phyloP scores from a whole-genome alignment of 2,113 vertebrate species.

The Strix aluco region DNA sequence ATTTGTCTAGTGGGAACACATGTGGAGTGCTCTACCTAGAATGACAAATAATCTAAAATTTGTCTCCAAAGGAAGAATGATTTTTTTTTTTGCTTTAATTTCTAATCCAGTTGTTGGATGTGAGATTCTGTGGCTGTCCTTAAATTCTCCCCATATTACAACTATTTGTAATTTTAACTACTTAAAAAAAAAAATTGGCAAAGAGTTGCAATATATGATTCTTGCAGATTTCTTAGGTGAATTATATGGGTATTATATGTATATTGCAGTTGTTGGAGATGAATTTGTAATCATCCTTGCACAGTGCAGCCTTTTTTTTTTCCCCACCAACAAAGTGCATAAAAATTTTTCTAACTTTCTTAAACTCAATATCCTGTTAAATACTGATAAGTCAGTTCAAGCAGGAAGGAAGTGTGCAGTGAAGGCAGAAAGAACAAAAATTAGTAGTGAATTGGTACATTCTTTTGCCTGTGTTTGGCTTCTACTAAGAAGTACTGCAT shows the following conservation, averaged over 20 bases:
- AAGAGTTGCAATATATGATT: background rate
- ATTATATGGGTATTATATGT: background rate
- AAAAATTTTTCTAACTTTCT: background rate
- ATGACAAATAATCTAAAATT: background rate
- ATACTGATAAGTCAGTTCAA: background rate
- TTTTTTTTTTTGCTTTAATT: background rate
- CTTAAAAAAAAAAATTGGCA: background rate
- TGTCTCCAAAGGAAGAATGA: background rate
- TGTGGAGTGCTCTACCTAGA: background rate
- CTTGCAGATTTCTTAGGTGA: background rate
- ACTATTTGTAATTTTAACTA: background rate
- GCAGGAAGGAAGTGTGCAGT: background rate
- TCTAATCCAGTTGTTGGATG: background rate
- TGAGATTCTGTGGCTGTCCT: background rate
- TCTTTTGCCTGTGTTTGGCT: background rate
- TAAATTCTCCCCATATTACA: background rate
- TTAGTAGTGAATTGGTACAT: background rate
- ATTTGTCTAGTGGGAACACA: background rate
- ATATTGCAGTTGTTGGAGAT: background rate
- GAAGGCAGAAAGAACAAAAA: background rate
- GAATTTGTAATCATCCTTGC: background rate
- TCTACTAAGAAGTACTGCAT: background rate
- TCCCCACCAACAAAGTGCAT: background rate
- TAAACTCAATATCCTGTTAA: background rate
- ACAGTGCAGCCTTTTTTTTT: background rate